Conservation (phyloP, 1,140 invertebrate genomes). For the Drosophila guanche region DNA sequence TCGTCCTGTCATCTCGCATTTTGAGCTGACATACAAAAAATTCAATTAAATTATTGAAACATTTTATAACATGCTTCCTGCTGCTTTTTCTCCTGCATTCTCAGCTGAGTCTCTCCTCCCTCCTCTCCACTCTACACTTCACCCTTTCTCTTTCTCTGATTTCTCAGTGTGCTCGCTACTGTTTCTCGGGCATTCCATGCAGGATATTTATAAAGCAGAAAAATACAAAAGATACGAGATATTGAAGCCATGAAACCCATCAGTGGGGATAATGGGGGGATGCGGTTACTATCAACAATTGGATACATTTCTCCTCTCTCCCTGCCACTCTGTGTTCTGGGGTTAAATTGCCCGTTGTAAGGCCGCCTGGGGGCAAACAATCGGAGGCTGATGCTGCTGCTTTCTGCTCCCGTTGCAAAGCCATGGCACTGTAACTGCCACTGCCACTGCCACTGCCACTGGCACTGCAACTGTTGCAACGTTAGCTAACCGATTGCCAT, state of each 20-base stretch:
- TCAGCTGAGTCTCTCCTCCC: not conserved
- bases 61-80: slow-evolving; percentile 68
- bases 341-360: slow-evolving; percentile 78
- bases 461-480: slow-evolving; percentile 27
- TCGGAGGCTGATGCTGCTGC: slow-evolving; percentile 43
- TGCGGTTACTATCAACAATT: slow-evolving; percentile 54
- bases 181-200: not conserved
- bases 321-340: slow-evolving; percentile 20
- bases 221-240: slow-evolving; percentile 16
- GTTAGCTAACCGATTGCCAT: slow-evolving; percentile 37
- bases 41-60: slow-evolving; percentile 74
- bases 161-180: slow-evolving; percentile 10
- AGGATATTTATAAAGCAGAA: slow-evolving; percentile 67
- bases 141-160: not conserved
- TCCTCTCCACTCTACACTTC: not conserved
- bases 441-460: slow-evolving; percentile 8
- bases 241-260: slow-evolving; percentile 61
- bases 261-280: slow-evolving; percentile 31
- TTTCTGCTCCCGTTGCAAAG: slow-evolving; percentile 47
- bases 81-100: not conserved
- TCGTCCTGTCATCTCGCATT: slow-evolving; percentile 12
- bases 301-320: slow-evolving; percentile 26
- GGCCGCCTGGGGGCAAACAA: slow-evolving; percentile 65
- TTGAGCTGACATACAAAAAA: slow-evolving; percentile 43
- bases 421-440: slow-evolving; percentile 28